Base-by-base conservation (phyloP, 1,140 invertebrate genomes). In the Halictus rubicundus region DNA sequence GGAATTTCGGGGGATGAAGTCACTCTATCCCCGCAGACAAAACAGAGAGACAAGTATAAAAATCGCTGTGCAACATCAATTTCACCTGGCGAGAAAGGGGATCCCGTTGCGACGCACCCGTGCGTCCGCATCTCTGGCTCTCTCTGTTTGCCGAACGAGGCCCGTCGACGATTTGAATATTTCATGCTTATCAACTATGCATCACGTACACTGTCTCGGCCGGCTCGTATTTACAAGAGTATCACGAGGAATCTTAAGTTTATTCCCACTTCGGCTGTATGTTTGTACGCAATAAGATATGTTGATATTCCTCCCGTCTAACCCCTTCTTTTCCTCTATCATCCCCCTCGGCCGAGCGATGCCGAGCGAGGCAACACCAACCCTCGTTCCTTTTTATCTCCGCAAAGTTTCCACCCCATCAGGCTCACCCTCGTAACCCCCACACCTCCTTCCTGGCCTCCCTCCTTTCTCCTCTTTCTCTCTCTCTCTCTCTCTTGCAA, bases 321-420 rank as follows among this genome's bases (percentile, higher is more conserved):
- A 90, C 88, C 88, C 90, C 90, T 89, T 89, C 85, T 84, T 84
- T 80, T 74, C 72, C 78, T 72, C 78, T 72, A 79, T 81, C 78
- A 74, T 76, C 57, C 63, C 68, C 76, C 77, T 52, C 19, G 27
- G 74, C 75, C 77, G 84, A 76, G 79, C 77, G 80, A 78, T 83
- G 86, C 88, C 84, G 81, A 85, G 78, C 84, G 81, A 85, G 78
- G 86, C 88, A 85, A 86, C 89, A 88, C 90, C 90, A 89, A 87
- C 88, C 88, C 90, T 93, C 92, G 87, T 93, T 93, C 90, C 92
- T 93, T 93, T 93, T 93, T 93, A 93, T 93, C 92, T 93, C 89
- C 90, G 91, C 91, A 92, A 91, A 93, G 92, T 93, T 93, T 93
- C 92, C 92, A 93, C 91, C 91, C 91, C 91, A 92, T 92, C 90